A percentile compares a stretch with the other conserved stretches of the same genome.
Evolutionary conservation across 1,140 invertebrate genomes (phyloP).

Genomic region (Alviniconcha marisindica): DNA sequence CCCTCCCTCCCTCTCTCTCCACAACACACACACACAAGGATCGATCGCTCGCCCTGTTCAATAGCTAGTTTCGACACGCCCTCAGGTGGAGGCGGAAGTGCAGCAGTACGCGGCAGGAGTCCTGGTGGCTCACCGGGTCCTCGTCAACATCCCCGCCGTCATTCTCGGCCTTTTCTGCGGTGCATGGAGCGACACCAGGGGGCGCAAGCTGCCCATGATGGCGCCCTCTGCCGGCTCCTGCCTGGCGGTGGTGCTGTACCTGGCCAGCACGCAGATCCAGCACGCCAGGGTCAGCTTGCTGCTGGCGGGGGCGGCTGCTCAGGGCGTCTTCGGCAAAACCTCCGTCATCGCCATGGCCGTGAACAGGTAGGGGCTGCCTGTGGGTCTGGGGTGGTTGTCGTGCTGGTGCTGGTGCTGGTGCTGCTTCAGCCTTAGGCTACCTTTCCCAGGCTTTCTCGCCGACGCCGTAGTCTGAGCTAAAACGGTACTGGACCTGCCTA

Average conservation of each 20-base stretch:
- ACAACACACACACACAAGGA: not conserved
- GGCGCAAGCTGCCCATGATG: slow-evolving; percentile 75
- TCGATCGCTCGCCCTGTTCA: not conserved
- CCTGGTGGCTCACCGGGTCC: slow-evolving; percentile 69
- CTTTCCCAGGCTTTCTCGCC: too few species aligned
- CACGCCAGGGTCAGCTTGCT: slow-evolving; percentile 62
- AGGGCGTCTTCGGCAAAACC: slow-evolving; percentile 73
- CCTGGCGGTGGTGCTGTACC: slow-evolving; percentile 68
- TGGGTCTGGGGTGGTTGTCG: not conserved
- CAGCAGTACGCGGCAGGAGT: slow-evolving; percentile 65
- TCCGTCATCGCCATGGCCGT: slow-evolving; percentile 75
- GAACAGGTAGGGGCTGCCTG: slow-evolving; percentile 50
- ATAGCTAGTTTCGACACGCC: not conserved
- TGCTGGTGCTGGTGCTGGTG: not conserved
- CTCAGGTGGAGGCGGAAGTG: slow-evolving; percentile 59
- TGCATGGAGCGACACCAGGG: slow-evolving; percentile 73
- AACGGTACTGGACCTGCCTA: too few species aligned
- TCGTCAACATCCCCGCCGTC: slow-evolving; percentile 73
- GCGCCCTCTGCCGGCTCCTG: slow-evolving; percentile 71
- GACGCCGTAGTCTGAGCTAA: too few species aligned
- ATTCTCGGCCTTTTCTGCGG: slow-evolving; percentile 73
- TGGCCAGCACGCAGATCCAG: slow-evolving; percentile 54
- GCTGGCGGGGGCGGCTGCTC: slow-evolving; percentile 63
- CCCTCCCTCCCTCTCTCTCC: not conserved
- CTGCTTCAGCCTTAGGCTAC: too few species aligned